These are phyloP conservation scores for Protomyctophum bolini DNA, from an alignment of 2,113 vertebrate genomes.

Conservation along the genomic window DNA sequence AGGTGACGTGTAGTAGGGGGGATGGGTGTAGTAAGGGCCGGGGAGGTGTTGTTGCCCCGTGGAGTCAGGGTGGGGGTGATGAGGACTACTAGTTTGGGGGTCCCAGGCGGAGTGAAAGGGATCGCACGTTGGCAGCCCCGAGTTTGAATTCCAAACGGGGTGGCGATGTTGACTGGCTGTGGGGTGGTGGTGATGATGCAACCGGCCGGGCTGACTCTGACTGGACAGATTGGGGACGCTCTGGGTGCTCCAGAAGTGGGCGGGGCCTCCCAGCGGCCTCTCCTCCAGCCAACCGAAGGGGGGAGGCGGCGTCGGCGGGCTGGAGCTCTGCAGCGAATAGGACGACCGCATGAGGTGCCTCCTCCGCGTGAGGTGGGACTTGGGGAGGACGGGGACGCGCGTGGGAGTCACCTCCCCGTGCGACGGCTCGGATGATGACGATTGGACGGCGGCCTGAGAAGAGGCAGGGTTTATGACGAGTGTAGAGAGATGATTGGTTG, in stretches of 20 bases:
- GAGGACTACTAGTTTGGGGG: too few species aligned
- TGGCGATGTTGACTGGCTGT: conserved; percentile 11
- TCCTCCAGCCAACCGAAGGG: conserved; percentile 73
- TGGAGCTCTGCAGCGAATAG: conserved; percentile 84
- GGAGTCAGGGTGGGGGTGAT: neutral
- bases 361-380: conserved; percentile 51
- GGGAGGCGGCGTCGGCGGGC: conserved; percentile 69
- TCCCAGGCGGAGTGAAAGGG: neutral
- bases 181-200: conserved; percentile 10
- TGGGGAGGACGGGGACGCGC: conserved; percentile 51
- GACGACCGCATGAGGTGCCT: conserved; percentile 75
- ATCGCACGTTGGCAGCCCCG: conserved; percentile 9
- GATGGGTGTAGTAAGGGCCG: conserved; percentile 24
- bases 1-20: conserved; percentile 1
- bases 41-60: conserved; percentile 38
- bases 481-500: conserved; percentile 74
- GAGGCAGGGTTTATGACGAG: conserved; percentile 75
- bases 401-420: conserved; percentile 51
- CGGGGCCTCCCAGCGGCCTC: conserved; percentile 71
- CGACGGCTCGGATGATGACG: conserved; percentile 12
- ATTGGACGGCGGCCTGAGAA: conserved; percentile 44
- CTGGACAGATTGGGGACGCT: conserved; percentile 84
- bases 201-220: conserved; percentile 9
- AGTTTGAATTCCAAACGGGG: conserved; percentile 22
- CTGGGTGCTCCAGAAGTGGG: conserved; percentile 83